Conservation (phyloP, 2,888 invertebrate species). For the Ochlodes sylvanus region DNA sequence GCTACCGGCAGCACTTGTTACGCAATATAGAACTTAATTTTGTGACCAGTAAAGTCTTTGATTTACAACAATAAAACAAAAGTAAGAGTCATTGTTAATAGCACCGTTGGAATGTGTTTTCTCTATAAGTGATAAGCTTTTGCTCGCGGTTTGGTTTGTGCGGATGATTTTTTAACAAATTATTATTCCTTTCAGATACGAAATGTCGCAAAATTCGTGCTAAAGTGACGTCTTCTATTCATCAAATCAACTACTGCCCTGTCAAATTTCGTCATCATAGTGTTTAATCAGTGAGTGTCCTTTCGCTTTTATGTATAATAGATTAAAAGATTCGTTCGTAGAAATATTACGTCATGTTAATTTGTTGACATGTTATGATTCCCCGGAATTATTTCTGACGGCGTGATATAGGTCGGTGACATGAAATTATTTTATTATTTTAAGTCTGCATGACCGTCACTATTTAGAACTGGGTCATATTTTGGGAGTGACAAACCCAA, state of each 20-base stretch:
- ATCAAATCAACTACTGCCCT: no score
- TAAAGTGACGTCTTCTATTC: no score
- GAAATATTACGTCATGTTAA: conserved; percentile 4
- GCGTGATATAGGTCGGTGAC: conserved; percentile 11
- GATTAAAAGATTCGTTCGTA: not conserved
- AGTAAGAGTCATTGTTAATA: not conserved
- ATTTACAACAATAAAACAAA: not conserved
- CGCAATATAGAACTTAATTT: not conserved
- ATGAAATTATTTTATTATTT: not conserved
- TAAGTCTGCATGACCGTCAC: not conserved
- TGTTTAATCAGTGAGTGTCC: no score
- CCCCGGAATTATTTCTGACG: conserved; percentile 1
- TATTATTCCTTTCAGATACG: no score
- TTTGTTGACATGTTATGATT: not conserved
- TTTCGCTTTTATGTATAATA: no score
- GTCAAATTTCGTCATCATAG: no score
- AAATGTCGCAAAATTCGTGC: no score
- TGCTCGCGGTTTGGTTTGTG: no score
- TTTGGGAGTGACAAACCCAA: no score
- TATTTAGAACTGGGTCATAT: no score
- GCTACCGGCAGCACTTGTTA: not conserved
- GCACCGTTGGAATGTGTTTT: conserved; percentile 9
- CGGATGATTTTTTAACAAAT: no score
- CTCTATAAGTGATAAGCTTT: not conserved
- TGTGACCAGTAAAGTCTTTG: not conserved